A percentile compares a stretch with the other conserved stretches of the same genome.
Evolutionary conservation across 64 coral and sea anemone species (phyloP).

Genomic region (Montipora efflorescens): DNA sequence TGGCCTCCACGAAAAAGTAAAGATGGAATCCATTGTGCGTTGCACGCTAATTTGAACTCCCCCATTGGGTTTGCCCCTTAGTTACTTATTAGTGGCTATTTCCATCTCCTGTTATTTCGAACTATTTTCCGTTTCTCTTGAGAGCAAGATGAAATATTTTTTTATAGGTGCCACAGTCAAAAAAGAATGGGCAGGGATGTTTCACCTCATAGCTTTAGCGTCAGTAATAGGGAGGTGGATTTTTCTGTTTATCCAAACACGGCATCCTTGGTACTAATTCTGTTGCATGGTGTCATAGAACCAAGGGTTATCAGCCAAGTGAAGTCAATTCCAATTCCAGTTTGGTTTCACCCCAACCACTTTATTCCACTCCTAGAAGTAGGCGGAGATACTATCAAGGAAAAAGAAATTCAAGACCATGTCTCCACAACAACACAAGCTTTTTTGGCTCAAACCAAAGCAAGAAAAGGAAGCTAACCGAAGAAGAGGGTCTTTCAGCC

Average conservation of each 20-base stretch:
- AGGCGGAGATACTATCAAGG: not conserved
- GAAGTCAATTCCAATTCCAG: not conserved
- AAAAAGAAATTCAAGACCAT: not conserved
- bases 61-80: not conserved
- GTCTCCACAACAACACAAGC: not conserved
- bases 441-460: conserved; percentile 8
- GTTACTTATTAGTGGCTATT: not conserved
- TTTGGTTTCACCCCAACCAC: conserved; percentile 47
- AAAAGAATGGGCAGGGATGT: conserved; percentile 47
- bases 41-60: not conserved
- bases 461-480: conserved; percentile 13
- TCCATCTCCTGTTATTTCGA: not conserved
- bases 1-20: not conserved
- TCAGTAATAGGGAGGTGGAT: not conserved
- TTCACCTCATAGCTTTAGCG: conserved; percentile 25
- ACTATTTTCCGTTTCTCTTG: not conserved
- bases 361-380: conserved; percentile 38
- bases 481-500: not conserved
- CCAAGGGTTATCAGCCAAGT: conserved; percentile 22
- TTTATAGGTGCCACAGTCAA: not conserved
- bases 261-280: not conserved
- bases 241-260: conserved; percentile 55
- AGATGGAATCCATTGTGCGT: not conserved
- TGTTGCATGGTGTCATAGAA: conserved; percentile 33
- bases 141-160: not conserved